A percentile compares a stretch with the other conserved stretches of the same genome.
Conservation (phyloP, 1,140 invertebrate genomes). For the Bombus cullumanus region DNA sequence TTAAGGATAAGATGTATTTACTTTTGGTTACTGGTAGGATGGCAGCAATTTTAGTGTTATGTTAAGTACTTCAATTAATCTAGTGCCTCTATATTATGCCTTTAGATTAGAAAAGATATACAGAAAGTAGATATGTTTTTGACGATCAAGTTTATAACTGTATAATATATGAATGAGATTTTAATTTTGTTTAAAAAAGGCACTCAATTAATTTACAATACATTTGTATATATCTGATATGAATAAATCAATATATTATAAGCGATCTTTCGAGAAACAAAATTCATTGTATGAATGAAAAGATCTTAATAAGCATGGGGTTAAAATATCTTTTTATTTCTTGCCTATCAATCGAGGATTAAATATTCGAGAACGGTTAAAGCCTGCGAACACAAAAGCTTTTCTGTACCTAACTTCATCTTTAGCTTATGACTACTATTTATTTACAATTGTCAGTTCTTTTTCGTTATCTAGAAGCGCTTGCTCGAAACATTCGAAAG, state of each 20-base stretch:
- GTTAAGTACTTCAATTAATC: too few relatives aligned
- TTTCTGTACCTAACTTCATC: slow-evolving; percentile 34
- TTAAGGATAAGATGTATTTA: too few relatives aligned
- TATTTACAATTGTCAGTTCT: slow-evolving; percentile 29
- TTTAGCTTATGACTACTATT: not conserved
- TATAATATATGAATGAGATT: not conserved
- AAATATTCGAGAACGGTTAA: not conserved
- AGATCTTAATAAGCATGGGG: not conserved
- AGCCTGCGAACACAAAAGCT: slow-evolving; percentile 34
- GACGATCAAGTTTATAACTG: too few relatives aligned
- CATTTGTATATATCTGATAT: not conserved
- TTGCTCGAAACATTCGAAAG: slow-evolving; percentile 24
- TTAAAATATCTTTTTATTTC: not conserved
- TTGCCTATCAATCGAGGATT: not conserved
- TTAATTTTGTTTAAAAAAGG: not conserved
- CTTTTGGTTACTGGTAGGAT: too few relatives aligned
- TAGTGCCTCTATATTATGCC: too few relatives aligned
- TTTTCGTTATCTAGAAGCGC: not conserved
- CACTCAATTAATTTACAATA: not conserved
- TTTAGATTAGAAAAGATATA: too few relatives aligned
- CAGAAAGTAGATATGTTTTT: too few relatives aligned
- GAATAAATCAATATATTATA: not conserved
- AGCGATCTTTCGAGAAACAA: not conserved
- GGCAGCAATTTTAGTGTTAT: too few relatives aligned
- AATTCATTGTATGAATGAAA: not conserved